phyloP scores from a whole-genome alignment of 2,888 invertebrate species.

The Gari tellinella region DNA sequence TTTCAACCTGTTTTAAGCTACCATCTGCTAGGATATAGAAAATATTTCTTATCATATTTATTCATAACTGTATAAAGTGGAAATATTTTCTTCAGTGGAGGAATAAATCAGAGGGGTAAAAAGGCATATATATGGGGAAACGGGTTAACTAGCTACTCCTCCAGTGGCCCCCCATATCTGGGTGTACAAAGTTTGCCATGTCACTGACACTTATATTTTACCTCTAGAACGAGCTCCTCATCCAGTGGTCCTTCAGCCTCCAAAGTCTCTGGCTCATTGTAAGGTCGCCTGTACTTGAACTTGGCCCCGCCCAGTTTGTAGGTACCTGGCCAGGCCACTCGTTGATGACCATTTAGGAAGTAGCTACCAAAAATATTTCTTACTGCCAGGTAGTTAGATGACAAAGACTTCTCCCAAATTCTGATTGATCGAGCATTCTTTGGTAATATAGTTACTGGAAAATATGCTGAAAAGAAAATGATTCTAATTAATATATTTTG shows the following conservation, averaged over 20 bases:
- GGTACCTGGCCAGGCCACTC: conserved; percentile 95
- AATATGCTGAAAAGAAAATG: conserved; percentile 72
- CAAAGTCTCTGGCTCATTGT: conserved; percentile 90
- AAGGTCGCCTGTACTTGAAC: conserved; percentile 93
- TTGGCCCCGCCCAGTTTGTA: conserved; percentile 92
- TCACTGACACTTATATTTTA: conserved; percentile 81
- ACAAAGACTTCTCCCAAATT: conserved; percentile 91
- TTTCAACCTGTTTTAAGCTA: too few species aligned
- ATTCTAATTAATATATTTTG: too few species aligned
- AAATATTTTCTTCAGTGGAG: too few species aligned
- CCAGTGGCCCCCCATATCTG: too few species aligned
- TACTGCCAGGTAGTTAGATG: conserved; percentile 96
- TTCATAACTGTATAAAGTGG: too few species aligned
- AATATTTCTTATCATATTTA: too few species aligned
- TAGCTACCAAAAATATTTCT: conserved; percentile 93
- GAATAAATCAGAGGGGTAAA: too few species aligned
- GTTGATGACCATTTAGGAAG: conserved; percentile 97
- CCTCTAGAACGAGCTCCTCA: conserved; percentile 94
- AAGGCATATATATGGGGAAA: too few species aligned
- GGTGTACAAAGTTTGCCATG: too few species aligned
- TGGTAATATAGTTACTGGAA: conserved; percentile 75
- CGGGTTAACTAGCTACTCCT: too few species aligned
- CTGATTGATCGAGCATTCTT: conserved; percentile 69
- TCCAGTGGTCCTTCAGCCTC: conserved; percentile 94
- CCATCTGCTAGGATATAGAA: too few species aligned